phyloP scores from a whole-genome alignment of 2,113 vertebrate genomes.

The Scytalopus superciliaris region DNA sequence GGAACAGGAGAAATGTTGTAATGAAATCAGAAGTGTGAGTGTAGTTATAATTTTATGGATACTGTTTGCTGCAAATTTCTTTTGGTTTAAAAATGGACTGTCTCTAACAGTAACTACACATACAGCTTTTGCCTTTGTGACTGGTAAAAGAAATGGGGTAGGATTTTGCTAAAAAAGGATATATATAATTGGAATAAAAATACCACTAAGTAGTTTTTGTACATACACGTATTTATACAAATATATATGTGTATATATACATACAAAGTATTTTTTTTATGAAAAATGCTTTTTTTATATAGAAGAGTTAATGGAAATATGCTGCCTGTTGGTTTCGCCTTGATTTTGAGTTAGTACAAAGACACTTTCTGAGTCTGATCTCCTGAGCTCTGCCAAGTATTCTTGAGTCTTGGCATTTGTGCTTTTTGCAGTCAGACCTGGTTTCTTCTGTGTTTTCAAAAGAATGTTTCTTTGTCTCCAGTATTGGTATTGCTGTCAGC shows the following conservation, averaged over 20 bases:
- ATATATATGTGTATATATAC: no score
- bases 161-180: background rate
- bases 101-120: background rate
- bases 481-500: background rate
- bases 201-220: background rate
- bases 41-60: background rate
- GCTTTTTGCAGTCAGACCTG: background rate
- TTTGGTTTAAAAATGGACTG: background rate
- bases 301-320: background rate
- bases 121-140: background rate
- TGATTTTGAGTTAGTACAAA: background rate
- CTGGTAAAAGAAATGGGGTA: background rate
- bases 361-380: background rate
- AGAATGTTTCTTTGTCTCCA: slow-evolving; percentile 21
- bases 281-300: background rate
- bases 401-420: background rate
- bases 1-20: background rate
- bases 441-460: background rate
- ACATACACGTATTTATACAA: background rate
- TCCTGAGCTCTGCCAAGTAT: background rate
- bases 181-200: background rate
- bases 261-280: background rate
- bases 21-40: background rate
- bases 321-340: background rate
- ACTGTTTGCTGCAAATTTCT: background rate